phyloP scores from a whole-genome alignment of 2,888 invertebrate species.

The Pristionchus fissidentatus region DNA sequence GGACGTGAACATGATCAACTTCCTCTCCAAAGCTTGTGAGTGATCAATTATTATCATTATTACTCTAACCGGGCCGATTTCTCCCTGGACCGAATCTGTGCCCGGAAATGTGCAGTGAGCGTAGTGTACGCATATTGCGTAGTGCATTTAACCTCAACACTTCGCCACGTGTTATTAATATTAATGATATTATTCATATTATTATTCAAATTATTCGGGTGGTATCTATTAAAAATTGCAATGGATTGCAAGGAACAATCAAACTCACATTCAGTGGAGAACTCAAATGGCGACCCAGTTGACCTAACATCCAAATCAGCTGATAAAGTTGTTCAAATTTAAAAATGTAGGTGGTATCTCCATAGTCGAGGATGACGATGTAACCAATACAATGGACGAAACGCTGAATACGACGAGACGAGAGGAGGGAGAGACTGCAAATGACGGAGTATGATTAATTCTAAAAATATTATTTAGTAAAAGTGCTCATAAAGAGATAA shows the following conservation, averaged over 20 bases:
- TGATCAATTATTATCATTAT: neutral
- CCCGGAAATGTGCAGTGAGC: too few relatives aligned
- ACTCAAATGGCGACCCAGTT: too few relatives aligned
- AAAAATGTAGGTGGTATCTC: slow-evolving; percentile 28
- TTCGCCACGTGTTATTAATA: neutral
- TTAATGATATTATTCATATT: neutral
- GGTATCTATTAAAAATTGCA: too few relatives aligned
- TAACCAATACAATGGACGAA: slow-evolving; percentile 18
- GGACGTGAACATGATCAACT: slow-evolving; percentile 60
- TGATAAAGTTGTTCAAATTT: too few relatives aligned
- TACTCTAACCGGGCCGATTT: neutral
- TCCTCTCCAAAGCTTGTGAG: slow-evolving; percentile 54
- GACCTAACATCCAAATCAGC: too few relatives aligned
- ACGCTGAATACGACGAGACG: slow-evolving; percentile 1
- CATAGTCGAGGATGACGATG: slow-evolving; percentile 26
- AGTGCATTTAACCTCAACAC: too few relatives aligned
- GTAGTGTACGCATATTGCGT: too few relatives aligned
- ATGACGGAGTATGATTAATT: neutral
- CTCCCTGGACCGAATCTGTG: neutral
- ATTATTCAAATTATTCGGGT: too few relatives aligned
- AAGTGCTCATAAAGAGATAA: too few relatives aligned
- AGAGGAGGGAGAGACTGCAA: neutral
- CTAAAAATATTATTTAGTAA: too few relatives aligned
- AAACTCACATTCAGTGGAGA: neutral
- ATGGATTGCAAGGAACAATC: neutral